These are phyloP conservation scores for Azorinus chamasolen DNA, from an alignment of 2,888 invertebrate species.

Conservation along the genomic window DNA sequence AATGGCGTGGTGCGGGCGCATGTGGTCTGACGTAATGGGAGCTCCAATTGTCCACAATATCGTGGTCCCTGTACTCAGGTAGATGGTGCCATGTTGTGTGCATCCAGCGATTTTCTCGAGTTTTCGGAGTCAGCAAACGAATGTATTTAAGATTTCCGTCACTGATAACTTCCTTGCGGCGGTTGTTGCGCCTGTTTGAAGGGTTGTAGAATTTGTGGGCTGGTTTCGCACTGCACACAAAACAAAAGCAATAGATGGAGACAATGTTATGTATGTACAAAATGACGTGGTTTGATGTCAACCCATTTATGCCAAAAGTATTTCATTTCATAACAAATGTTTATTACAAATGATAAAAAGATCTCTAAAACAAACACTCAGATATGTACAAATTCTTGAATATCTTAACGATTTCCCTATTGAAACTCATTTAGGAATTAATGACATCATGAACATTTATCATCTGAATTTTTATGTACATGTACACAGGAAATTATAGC, in stretches of 20 bases:
- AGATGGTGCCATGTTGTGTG: conserved; percentile 85
- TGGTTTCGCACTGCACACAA: conserved; percentile 35
- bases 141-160: conserved; percentile 67
- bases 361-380: too few relatives aligned
- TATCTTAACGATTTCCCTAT: too few relatives aligned
- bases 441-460: too few relatives aligned
- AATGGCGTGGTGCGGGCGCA: conserved; percentile 75
- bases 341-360: too few relatives aligned
- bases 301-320: too few relatives aligned
- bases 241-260: conserved; percentile 2
- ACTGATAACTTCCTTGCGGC: conserved; percentile 32
- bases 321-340: too few relatives aligned
- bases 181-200: conserved; percentile 14
- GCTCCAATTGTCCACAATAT: conserved; percentile 75
- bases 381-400: too few relatives aligned
- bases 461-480: too few relatives aligned
- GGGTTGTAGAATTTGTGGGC: conserved; percentile 18
- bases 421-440: too few relatives aligned
- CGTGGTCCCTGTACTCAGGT: conserved; percentile 73
- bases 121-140: conserved; percentile 77
- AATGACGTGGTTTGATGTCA: too few relatives aligned
- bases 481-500: too few relatives aligned
- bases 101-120: conserved; percentile 81
- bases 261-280: too few relatives aligned
- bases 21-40: conserved; percentile 79